Base-by-base conservation (phyloP, 2,797 vertebrate genomes). In the Microhierax caerulescens region DNA sequence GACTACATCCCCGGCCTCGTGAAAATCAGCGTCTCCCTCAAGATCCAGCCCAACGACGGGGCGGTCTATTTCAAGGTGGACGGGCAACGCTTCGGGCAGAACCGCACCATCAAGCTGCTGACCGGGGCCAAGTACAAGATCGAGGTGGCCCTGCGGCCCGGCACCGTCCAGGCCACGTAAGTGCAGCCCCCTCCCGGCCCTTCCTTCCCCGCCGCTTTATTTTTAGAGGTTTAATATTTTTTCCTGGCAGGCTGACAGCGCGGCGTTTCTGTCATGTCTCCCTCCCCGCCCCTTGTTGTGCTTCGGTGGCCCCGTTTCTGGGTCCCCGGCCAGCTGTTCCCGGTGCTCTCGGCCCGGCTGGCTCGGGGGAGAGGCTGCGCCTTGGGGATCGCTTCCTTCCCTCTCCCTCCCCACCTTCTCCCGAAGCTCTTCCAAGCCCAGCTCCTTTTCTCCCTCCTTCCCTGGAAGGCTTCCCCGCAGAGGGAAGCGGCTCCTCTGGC, bases 101-200 rank as follows among this genome's bases (percentile, higher is more conserved):
- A 98, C 93, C 98, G 99, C 85, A 99, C 99, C 92, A 99, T 99
- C 97, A 99, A 99, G 97, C 98, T 99, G 96, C 98, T 99, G 77
- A 99, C 99, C 2, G 99, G 99, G 22, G 99, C 99, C 72, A 99
- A 99, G 78, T 99, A 99, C 98, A 99, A 98, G 84, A 98, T 99
- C 80, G 99, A 99, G 67, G 98, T 99, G 96, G 98, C 98, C n/a
- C 96, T 99, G 4, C 99, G 99, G 86, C 99, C 99, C 7, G 99
- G 99, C 93, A 99, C 98, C 11, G 96, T 99, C n/a, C 98, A 98
- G 94, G 99, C 99, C 97, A 98, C 98, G 99, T 99, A 98, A 98
- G 99, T 97, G 48, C 68, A 24, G 48, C 97, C 51, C 11, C 56
- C 32, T 72, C 24, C 43, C 32, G 4, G 45, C 57, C 72, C 37